A percentile compares a stretch with the other conserved stretches of the same genome.
Conservation (phyloP, 2,888 invertebrate genomes). For the Erynnis tages region DNA sequence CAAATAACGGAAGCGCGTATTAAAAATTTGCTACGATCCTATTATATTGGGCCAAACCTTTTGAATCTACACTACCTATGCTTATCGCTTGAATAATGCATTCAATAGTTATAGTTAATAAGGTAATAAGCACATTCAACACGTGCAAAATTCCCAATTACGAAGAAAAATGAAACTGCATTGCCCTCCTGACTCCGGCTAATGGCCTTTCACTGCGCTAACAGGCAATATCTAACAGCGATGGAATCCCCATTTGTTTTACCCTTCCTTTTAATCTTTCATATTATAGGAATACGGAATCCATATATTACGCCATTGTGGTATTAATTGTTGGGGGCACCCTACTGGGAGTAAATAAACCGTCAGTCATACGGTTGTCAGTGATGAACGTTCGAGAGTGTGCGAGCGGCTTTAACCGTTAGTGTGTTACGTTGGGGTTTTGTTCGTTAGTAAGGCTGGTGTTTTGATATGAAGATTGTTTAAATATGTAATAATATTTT, state of each 20-base stretch:
- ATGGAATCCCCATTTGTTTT: slow-evolving; percentile 23
- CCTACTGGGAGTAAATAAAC: slow-evolving; percentile 56
- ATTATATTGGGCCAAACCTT: no score
- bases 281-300: slow-evolving; percentile 34
- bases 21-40: no score
- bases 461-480: not conserved
- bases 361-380: slow-evolving; percentile 51
- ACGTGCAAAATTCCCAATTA: slow-evolving; percentile 18
- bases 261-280: not conserved
- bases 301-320: slow-evolving; percentile 43
- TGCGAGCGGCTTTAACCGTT: slow-evolving; percentile 19
- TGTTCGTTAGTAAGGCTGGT: not conserved
- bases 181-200: slow-evolving; percentile 19
- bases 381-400: slow-evolving; percentile 47
- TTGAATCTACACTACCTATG: no score
- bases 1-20: no score
- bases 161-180: slow-evolving; percentile 23
- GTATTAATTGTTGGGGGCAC: slow-evolving; percentile 58
- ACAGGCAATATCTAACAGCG: slow-evolving; percentile 16
- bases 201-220: slow-evolving; percentile 23
- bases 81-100: no score
- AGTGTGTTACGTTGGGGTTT: slow-evolving; percentile 1
- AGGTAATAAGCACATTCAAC: slow-evolving; percentile 12
- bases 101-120: not conserved
- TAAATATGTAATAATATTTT: no score